Percentiles rank a stretch among this genome's conserved stretches.
Evolutionary conservation across 2,888 invertebrate species (phyloP).

Genomic region (Caenorhabditis sp.): DNA sequence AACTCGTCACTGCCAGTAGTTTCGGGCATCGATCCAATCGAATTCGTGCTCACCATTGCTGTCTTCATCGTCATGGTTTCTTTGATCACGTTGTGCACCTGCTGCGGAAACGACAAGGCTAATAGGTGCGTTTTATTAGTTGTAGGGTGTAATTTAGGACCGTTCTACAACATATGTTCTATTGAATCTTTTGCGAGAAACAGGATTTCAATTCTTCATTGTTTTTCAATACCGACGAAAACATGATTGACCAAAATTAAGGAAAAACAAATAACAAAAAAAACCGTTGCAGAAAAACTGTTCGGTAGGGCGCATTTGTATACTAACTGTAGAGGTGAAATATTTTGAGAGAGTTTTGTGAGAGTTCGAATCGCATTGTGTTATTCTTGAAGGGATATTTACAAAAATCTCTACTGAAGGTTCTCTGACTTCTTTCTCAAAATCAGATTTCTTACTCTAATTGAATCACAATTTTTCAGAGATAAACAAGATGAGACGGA

Average conservation of each 20-base stretch:
- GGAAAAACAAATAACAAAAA: no score
- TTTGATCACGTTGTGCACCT: constrained; percentile 63
- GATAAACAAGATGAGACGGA: constrained; percentile 57
- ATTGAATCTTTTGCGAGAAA: neutral
- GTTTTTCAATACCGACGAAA: no score
- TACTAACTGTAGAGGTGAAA: no score
- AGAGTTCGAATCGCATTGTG: no score
- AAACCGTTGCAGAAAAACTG: no score
- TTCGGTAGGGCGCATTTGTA: no score
- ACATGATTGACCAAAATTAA: no score
- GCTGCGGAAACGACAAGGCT: constrained; percentile 58
- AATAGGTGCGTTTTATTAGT: constrained; percentile 34
- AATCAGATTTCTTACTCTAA: no score
- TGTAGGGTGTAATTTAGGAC: neutral
- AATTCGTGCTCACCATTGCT: constrained; percentile 58
- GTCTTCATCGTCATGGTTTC: constrained; percentile 64
- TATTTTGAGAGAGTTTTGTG: no score
- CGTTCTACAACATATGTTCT: neutral
- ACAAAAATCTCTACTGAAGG: no score
- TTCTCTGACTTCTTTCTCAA: no score
- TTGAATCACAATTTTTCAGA: constrained; percentile 31
- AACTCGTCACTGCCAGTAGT: constrained; percentile 46
- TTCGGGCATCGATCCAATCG: constrained; percentile 49
- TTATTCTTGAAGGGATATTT: no score
- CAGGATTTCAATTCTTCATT: neutral